phyloP scores from a whole-genome alignment of 1,140 invertebrate genomes.

The Uloborus diversus region DNA sequence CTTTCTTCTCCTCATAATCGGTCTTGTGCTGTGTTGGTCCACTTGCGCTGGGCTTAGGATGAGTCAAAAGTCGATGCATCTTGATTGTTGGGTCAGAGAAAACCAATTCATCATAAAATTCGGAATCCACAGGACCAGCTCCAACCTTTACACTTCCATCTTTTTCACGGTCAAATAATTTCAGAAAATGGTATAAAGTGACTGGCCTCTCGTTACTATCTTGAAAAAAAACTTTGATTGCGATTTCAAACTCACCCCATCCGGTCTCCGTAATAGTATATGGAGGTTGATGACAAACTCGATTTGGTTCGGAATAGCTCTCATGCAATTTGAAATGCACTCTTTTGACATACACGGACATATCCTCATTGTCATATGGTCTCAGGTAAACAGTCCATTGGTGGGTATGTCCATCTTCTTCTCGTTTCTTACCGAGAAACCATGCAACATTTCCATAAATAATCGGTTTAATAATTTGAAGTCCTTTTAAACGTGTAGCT shows the following conservation, averaged over 20 bases:
- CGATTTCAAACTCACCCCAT: constrained; percentile 99
- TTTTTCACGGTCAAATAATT: constrained; percentile 81
- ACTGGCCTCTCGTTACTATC: constrained; percentile 86
- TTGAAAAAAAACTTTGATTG: constrained; percentile 97
- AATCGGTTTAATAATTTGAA: constrained; percentile 93
- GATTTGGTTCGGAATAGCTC: constrained; percentile 93
- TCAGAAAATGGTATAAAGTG: constrained; percentile 92
- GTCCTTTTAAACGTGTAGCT: constrained; percentile 76
- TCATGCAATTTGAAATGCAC: constrained; percentile 98
- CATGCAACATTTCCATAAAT: constrained; percentile 96
- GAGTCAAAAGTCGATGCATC: constrained; percentile 89
- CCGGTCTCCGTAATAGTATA: constrained; percentile 99
- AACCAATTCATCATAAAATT: constrained; percentile 67
- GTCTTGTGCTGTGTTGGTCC: constrained; percentile 74
- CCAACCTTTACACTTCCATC: constrained; percentile 7
- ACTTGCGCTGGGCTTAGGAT: constrained; percentile 77
- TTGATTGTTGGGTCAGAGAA: constrained; percentile 93
- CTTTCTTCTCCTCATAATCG: constrained; percentile 82
- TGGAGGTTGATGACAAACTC: constrained; percentile 74
- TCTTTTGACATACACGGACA: constrained; percentile 95
- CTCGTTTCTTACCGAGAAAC: constrained; percentile 93
- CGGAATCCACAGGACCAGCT: constrained; percentile 38
- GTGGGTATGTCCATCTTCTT: constrained; percentile 98
- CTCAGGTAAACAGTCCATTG: constrained; percentile 99
- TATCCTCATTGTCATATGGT: constrained; percentile 85